Evolutionary conservation across 2,113 vertebrate genomes (phyloP).

Genomic region (Pontoporia blainvillei): DNA sequence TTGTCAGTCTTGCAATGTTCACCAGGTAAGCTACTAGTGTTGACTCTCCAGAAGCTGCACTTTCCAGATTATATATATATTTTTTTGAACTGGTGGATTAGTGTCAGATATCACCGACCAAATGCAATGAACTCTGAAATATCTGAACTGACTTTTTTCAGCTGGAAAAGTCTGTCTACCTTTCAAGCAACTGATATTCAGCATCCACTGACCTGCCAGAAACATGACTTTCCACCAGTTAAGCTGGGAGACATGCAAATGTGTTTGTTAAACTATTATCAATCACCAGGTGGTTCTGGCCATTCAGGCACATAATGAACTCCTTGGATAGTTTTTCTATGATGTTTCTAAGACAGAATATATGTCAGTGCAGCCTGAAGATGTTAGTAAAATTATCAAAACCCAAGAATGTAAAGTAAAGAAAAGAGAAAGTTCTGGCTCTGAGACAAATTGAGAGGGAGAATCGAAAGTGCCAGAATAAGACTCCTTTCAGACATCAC

Average conservation of each 20-base stretch:
- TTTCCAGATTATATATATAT: background rate
- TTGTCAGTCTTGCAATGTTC: background rate
- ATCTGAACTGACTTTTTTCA: background rate
- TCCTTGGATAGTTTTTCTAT: conserved; percentile 1
- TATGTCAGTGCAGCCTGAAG: background rate
- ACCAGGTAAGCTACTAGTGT: background rate
- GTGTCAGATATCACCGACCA: background rate
- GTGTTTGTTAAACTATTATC: conserved; percentile 67
- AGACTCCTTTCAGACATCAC: background rate
- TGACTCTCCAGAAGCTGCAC: conserved; percentile 11
- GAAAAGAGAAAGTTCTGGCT: background rate
- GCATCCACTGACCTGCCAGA: background rate
- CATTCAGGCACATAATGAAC: conserved; percentile 14
- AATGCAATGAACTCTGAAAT: conserved; percentile 41
- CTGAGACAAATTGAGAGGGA: background rate
- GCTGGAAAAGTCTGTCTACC: conserved; percentile 24
- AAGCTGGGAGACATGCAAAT: background rate
- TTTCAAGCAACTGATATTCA: conserved; percentile 30
- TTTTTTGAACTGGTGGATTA: background rate
- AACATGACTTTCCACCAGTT: background rate
- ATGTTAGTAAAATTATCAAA: conserved; percentile 53
- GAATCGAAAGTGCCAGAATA: background rate
- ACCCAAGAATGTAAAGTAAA: background rate
- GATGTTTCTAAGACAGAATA: conserved; percentile 48
- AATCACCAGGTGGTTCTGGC: background rate